Base-by-base conservation (phyloP, 2,113 vertebrate species). In the Globicephala melas region DNA sequence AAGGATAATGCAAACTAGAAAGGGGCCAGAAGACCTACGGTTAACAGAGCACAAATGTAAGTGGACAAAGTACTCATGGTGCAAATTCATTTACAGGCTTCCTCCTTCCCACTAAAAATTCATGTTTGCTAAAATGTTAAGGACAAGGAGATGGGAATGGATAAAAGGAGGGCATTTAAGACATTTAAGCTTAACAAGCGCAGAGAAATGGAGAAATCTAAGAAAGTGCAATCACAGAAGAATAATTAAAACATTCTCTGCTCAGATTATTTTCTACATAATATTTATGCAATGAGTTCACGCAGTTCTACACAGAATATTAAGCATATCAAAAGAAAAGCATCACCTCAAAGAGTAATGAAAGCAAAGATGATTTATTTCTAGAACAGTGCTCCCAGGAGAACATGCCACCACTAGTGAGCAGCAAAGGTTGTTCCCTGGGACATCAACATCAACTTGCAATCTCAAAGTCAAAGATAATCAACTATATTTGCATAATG, bases 341-440 rank as follows among this genome's bases (percentile, higher is more conserved):
- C 17, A 36, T 67, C 2, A 63, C 26, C 65, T 89, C 26, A 53
- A 65, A 92, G 13, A 4, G 53, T 44, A n/a, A 77, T 50, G 21
- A 53, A 36, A 79, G 11, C 13, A 21, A 47, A 31, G 47, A 38
- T 3, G 28, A 85, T 63, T 67, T 77, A 67, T 53, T 83, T 91
- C 67, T 25, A 63, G 18, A 74, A 10, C 10, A 6, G 6, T 18
- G 5, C 15, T 25, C 50, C 53, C 47, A 65, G 17, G 25, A 93
- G 88, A 86, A 55, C 0, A 44, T 53, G n/a, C 14, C 14, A 73
- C 87, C 94, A 62, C 84, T 63, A 96, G 94, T 95, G 89, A 38
- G 92, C 87, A 95, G 92, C 50, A 95, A 55, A 95, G 92, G 18
- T 77, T 60, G 31, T 17, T 91, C 26, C 77, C 88, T 83, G 8